Conservation (phyloP, 2,113 vertebrate species). For the Mystacornis crossleyi region DNA sequence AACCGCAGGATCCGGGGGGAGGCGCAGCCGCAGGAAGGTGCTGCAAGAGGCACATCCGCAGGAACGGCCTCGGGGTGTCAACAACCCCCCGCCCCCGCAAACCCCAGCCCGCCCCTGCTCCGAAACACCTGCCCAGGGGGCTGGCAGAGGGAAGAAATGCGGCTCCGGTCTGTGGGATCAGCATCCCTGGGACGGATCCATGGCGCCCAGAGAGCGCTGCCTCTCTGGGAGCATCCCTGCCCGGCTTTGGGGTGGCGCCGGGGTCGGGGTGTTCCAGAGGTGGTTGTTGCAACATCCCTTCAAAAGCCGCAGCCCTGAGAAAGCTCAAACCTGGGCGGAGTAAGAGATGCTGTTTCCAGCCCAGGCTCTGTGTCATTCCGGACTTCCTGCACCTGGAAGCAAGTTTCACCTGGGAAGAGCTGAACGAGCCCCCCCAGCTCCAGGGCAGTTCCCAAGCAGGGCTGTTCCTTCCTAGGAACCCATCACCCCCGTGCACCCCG, state of each 20-base stretch:
- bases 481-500: fast-evolving
- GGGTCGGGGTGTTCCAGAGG: fast-evolving
- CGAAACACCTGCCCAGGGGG: fast-evolving
- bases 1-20: not conserved
- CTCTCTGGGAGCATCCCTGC: not conserved
- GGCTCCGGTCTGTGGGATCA: not conserved
- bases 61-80: not conserved
- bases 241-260: fast-evolving
- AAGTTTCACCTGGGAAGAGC: not conserved
- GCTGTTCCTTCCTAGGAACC: fast-evolving
- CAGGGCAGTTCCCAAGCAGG: not conserved
- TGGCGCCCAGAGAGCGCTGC: fast-evolving
- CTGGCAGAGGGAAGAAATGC: not conserved
- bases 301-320: not conserved
- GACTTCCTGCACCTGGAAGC: not conserved
- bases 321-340: not conserved
- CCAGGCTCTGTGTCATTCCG: not conserved
- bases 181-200: not conserved
- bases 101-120: not conserved
- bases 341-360: fast-evolving
- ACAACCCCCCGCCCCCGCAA: not conserved
- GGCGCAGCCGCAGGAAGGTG: constrained; percentile 27
- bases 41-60: constrained; percentile 49
- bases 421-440: fast-evolving
- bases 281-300: not conserved